phyloP scores from a whole-genome alignment of 2,888 invertebrate species.

The Hipparchia semele region DNA sequence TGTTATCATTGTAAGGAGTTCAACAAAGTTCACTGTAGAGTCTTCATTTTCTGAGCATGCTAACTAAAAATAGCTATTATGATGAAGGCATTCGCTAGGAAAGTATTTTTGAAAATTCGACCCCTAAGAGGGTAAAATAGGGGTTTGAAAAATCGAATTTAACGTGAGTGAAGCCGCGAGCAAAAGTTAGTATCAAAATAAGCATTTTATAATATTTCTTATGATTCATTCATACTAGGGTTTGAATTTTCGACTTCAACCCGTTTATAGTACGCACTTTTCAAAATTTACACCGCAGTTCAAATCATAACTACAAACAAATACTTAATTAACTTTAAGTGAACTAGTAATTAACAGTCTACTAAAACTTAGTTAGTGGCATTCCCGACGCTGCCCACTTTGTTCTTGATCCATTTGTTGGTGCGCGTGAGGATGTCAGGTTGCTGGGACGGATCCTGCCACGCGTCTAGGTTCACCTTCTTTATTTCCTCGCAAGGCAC shows the following conservation, averaged over 20 bases:
- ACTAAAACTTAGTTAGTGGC: constrained; percentile 58
- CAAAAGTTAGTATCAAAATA: no score
- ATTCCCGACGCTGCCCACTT: constrained; percentile 60
- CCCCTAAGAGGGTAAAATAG: no score
- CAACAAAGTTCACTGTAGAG: not conserved
- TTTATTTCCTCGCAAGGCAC: constrained; percentile 78
- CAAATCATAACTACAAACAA: not conserved
- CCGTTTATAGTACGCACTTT: not conserved
- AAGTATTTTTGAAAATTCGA: no score
- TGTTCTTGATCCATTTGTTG: constrained; percentile 75
- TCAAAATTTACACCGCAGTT: not conserved
- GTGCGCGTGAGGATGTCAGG: constrained; percentile 75
- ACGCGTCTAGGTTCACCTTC: constrained; percentile 69
- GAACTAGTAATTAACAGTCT: constrained; percentile 39
- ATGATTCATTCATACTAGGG: no score
- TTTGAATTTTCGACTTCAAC: not conserved
- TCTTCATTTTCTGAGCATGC: no score
- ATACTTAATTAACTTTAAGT: not conserved
- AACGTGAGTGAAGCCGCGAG: no score
- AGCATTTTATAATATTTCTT: no score
- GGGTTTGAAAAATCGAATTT: no score
- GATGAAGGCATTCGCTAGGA: no score
- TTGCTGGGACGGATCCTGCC: constrained; percentile 66
- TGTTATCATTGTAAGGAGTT: not conserved
- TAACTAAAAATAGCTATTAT: no score